Conservation (phyloP, 2,113 vertebrate genomes). For the Rhabdornis inornatus region DNA sequence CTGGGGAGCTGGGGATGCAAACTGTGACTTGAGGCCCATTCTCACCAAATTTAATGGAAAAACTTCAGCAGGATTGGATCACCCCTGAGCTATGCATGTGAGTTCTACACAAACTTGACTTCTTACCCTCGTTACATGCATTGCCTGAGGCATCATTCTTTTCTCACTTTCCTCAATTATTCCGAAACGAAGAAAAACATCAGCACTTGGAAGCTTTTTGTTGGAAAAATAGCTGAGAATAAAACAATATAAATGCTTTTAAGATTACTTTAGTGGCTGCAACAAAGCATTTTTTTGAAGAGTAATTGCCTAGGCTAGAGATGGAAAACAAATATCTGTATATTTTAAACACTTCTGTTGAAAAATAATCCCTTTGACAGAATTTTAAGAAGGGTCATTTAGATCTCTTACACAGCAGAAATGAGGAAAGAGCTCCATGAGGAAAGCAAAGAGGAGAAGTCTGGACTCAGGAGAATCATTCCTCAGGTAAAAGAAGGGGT, state of each 20-base stretch:
- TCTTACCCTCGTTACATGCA: slow-evolving; percentile 62
- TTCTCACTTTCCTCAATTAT: slow-evolving; percentile 61
- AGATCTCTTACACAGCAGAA: neutral
- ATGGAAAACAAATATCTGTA: neutral
- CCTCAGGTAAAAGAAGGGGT: neutral
- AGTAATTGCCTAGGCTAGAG: neutral
- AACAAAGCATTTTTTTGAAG: neutral
- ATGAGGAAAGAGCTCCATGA: neutral
- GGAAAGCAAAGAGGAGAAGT: neutral
- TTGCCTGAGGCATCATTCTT: slow-evolving; percentile 72
- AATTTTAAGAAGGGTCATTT: neutral
- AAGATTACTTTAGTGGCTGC: neutral
- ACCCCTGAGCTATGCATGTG: neutral
- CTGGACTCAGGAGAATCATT: neutral
- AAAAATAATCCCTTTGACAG: neutral
- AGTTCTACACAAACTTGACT: neutral
- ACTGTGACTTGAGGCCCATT: neutral
- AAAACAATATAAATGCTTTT: neutral
- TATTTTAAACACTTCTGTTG: neutral
- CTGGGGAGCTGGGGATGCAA: neutral
- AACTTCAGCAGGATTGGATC: neutral
- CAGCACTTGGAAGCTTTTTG: slow-evolving; percentile 64
- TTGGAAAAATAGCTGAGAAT: slow-evolving; percentile 77
- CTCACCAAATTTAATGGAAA: neutral
- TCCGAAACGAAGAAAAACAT: slow-evolving; percentile 75